Percentiles rank a stretch among this genome's conserved stretches.
These are phyloP conservation scores for Alcis repandata DNA, from an alignment of 2,888 invertebrate species.

Conservation along the genomic window DNA sequence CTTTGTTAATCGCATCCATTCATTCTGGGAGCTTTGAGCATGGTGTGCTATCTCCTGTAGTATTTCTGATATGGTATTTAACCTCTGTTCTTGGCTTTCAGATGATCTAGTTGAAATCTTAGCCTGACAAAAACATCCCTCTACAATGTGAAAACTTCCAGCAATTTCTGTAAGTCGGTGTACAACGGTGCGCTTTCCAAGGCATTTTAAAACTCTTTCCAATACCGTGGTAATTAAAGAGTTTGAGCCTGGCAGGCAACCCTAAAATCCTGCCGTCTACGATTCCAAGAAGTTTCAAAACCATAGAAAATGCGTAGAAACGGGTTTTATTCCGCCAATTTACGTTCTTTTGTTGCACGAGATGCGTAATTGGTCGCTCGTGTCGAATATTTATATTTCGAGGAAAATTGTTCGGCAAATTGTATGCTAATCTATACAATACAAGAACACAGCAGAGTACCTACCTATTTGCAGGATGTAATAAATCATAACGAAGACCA, in stretches of 20 bases:
- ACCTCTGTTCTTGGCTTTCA: too few species aligned
- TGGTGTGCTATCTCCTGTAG: too few species aligned
- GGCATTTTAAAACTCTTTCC: too few species aligned
- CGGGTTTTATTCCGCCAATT: slow-evolving; percentile 42
- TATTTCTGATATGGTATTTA: too few species aligned
- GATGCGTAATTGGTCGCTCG: slow-evolving; percentile 46
- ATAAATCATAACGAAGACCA: slow-evolving; percentile 6
- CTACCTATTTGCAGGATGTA: slow-evolving; percentile 8
- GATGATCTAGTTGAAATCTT: too few species aligned
- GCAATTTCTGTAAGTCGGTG: too few species aligned
- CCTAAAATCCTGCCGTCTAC: slow-evolving; percentile 31
- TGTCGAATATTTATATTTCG: slow-evolving; percentile 41
- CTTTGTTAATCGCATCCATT: too few species aligned
- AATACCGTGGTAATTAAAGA: too few species aligned
- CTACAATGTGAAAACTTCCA: too few species aligned
- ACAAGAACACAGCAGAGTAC: background rate
- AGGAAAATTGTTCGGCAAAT: slow-evolving; percentile 37
- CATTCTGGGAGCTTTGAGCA: too few species aligned
- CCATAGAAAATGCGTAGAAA: slow-evolving; percentile 44
- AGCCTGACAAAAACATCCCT: too few species aligned
- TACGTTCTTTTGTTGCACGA: slow-evolving; percentile 47
- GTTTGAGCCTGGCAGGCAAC: slow-evolving; percentile 7
- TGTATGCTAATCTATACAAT: slow-evolving; percentile 38
- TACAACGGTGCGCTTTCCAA: background rate
- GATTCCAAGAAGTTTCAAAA: slow-evolving; percentile 45